Evolutionary conservation across 2,113 vertebrate species (phyloP), one percentile per base, ranked within the genome.

Genomic region (Calonectris borealis): DNA sequence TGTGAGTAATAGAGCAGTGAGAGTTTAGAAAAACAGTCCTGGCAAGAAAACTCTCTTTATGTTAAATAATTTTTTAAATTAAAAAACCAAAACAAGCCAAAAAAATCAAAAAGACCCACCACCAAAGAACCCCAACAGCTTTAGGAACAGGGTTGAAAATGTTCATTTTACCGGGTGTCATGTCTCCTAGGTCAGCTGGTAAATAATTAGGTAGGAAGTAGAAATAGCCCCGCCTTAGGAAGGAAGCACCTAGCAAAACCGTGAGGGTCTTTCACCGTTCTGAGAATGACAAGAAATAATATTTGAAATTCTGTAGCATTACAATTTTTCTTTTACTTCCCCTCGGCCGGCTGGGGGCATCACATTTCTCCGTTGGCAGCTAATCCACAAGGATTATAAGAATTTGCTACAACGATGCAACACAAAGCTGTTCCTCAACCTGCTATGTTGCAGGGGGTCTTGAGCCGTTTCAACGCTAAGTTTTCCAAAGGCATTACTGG

Each of bases 341-440:
- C n/a, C 20, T 79, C 5, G 3, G 31, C 32, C 2, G 0, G 4
- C 42, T 36, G 14, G 25, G 16, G 58, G 36, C 7, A 2, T 34
- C 60, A 13, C 14, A 3, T 64, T 71, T 64, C 68, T 64, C 44
- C 2, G 1, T 46, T 75, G 5, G 5, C 62, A 84, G 22, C 49
- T 69, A 29, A 54, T n/a, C 49, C 34, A 22, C 14, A 15, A 36
- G 29, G 16, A 31, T 31, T 52, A 3, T 40, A 44, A 36, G 44
- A 79, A 29, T 79, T 55, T 65, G n/a, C 16, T 36, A 1, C 21
- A 22, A 4, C 11, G 69, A 62, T 52, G 9, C 13, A 55, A 52
- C 26, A n/a, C 16, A 24, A 34, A 80, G 22, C 18, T 71, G 0
- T n/a, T 87, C 31, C 36, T 69, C 6, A 1, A 34, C 2, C 22